These are phyloP conservation scores for Caenorhabditis imperialis DNA, from an alignment of 2,888 invertebrate species.

Conservation along the genomic window DNA sequence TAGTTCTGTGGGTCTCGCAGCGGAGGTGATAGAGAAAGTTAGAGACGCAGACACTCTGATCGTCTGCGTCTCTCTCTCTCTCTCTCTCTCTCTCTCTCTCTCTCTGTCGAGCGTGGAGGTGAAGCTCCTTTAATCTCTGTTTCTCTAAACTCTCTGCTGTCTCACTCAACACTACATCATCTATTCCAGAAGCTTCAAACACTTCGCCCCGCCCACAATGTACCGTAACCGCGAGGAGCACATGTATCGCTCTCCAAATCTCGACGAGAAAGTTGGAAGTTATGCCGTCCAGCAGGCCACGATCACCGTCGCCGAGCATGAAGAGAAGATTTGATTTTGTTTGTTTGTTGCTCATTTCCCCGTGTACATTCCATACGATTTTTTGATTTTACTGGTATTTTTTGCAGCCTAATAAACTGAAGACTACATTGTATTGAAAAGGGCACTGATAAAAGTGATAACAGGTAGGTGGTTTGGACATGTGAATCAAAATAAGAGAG, in stretches of 20 bases:
- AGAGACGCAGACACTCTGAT: too few species aligned
- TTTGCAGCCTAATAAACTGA: not conserved
- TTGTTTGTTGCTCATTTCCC: not conserved
- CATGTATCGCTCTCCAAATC: constrained; percentile 38
- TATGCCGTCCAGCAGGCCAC: constrained; percentile 54
- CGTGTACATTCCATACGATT: constrained; percentile 14
- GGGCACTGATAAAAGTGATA: too few species aligned
- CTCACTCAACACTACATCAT: too few species aligned
- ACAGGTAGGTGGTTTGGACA: too few species aligned
- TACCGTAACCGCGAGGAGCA: constrained; percentile 42
- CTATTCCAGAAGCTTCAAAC: constrained; percentile 51
- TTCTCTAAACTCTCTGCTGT: too few species aligned
- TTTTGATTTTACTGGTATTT: constrained; percentile 24
- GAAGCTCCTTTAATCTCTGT: too few species aligned
- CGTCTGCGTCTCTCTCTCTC: too few species aligned
- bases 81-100: too few species aligned
- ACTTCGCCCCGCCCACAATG: constrained; percentile 48
- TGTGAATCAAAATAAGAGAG: too few species aligned
- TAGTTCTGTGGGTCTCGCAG: too few species aligned
- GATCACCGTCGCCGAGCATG: constrained; percentile 49
- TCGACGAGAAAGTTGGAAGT: constrained; percentile 40
- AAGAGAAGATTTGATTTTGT: constrained; percentile 42
- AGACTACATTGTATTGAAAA: not conserved
- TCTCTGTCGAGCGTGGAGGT: too few species aligned
- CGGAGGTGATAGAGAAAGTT: too few species aligned